Percentiles rank a stretch among this genome's conserved stretches.
Evolutionary conservation across 2,888 invertebrate species (phyloP).

Genomic region (Apocheima hispidaria): DNA sequence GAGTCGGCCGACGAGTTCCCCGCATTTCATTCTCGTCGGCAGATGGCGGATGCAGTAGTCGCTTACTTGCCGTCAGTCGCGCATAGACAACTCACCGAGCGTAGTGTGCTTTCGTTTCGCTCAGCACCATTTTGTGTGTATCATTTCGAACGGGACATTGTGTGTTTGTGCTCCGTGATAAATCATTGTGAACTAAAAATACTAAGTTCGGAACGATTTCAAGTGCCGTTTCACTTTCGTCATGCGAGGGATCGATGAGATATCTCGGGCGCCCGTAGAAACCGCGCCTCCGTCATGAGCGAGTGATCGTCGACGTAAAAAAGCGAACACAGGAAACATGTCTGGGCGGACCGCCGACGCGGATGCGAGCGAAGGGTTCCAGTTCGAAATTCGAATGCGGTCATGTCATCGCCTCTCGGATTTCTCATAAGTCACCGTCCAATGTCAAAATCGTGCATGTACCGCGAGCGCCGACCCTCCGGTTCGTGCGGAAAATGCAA

Average conservation of each 20-base stretch:
- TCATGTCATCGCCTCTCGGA: conserved; percentile 86
- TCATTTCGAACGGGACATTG: conserved; percentile 84
- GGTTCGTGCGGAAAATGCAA: conserved; percentile 82
- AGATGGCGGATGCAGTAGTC: conserved; percentile 86
- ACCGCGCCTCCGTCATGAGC: conserved; percentile 85
- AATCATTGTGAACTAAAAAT: conserved; percentile 68
- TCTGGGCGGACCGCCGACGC: conserved; percentile 84
- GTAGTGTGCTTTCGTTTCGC: conserved; percentile 73
- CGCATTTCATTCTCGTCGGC: conserved; percentile 85
- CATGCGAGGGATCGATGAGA: conserved; percentile 83
- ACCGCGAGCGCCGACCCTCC: conserved; percentile 82
- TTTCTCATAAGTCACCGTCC: conserved; percentile 85
- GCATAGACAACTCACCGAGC: conserved; percentile 83
- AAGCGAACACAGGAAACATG: conserved; percentile 86
- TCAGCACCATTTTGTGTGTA: conserved; percentile 84
- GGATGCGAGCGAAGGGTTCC: conserved; percentile 85
- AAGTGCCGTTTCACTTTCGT: conserved; percentile 75
- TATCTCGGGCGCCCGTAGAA: conserved; percentile 83
- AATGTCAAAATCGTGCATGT: conserved; percentile 84
- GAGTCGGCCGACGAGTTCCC: conserved; percentile 63
- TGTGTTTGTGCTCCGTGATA: conserved; percentile 84
- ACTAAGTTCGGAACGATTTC: conserved; percentile 66
- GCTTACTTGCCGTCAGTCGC: conserved; percentile 82
- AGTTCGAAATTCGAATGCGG: conserved; percentile 86
- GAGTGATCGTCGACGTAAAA: conserved; percentile 85